Conservation (phyloP, 1,140 invertebrate species). For the Temnothorax nylanderi region DNA sequence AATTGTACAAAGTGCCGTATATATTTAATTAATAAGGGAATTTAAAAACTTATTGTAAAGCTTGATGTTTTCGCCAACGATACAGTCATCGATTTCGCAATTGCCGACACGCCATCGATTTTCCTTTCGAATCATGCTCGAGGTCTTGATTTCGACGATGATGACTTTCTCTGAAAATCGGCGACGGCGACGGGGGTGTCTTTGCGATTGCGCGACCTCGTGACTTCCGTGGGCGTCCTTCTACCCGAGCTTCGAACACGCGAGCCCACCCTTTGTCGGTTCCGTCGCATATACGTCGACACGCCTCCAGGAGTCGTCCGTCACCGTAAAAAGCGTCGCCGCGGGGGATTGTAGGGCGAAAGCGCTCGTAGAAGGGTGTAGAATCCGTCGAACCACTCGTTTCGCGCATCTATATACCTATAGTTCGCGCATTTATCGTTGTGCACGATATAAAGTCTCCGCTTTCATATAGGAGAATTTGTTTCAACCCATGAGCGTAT, state of each 20-base stretch:
- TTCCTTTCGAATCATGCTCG: slow-evolving; percentile 1
- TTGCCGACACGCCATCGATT: neutral
- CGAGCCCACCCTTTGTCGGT: slow-evolving; percentile 70
- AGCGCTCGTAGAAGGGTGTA: slow-evolving; percentile 62
- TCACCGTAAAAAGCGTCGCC: slow-evolving; percentile 75
- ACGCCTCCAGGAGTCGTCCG: slow-evolving; percentile 77
- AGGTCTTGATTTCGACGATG: slow-evolving; percentile 3
- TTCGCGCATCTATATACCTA: slow-evolving; percentile 21
- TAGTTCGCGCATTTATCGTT: slow-evolving; percentile 20
- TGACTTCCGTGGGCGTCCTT: slow-evolving; percentile 73
- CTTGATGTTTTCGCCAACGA: neutral
- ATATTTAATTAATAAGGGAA: neutral
- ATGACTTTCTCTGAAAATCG: slow-evolving; percentile 9
- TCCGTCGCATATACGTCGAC: slow-evolving; percentile 75
- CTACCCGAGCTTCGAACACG: slow-evolving; percentile 70
- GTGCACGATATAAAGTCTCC: neutral
- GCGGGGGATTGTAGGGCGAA: slow-evolving; percentile 60
- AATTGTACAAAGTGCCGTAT: neutral
- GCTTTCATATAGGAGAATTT: neutral
- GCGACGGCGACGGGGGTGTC: slow-evolving; percentile 12
- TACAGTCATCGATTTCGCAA: neutral
- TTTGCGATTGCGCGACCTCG: slow-evolving; percentile 74
- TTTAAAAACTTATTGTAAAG: neutral
- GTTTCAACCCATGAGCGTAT: neutral
- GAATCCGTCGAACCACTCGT: slow-evolving; percentile 22